Percentiles rank a stretch among this genome's conserved stretches.
phyloP scores from a whole-genome alignment of 2,888 invertebrate species.

The Hydrotaea cyrtoneurina region DNA sequence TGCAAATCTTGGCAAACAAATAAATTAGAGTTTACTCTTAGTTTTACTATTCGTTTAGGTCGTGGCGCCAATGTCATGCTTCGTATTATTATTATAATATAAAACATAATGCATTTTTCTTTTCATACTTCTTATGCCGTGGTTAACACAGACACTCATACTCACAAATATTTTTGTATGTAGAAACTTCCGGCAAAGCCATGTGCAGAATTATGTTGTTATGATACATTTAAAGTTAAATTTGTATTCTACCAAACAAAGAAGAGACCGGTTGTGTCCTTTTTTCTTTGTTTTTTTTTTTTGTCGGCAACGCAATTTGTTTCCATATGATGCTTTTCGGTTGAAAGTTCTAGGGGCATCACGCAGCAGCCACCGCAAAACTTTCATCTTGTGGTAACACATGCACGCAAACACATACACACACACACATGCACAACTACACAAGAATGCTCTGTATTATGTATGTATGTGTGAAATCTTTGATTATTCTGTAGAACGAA shows the following conservation, averaged over 20 bases:
- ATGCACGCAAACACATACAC: background rate
- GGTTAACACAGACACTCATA: background rate
- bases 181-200: background rate
- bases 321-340: background rate
- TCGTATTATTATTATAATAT: background rate
- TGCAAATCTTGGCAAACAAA: no score
- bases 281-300: background rate
- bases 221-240: conserved; percentile 30
- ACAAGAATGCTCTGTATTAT: background rate
- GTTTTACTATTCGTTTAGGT: no score
- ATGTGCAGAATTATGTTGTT: conserved; percentile 29
- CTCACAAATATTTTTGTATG: background rate
- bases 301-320: background rate
- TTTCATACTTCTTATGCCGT: background rate
- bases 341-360: no score
- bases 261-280: background rate
- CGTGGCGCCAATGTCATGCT: no score
- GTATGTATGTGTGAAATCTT: background rate
- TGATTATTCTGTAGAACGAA: background rate
- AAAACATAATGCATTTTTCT: background rate
- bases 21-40: no score
- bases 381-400: background rate
- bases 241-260: background rate
- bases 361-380: background rate
- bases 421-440: background rate